Evolutionary conservation across 2,888 invertebrate species (phyloP), one percentile per base, ranked within the genome.

Genomic region (Lasius fuliginosus): DNA sequence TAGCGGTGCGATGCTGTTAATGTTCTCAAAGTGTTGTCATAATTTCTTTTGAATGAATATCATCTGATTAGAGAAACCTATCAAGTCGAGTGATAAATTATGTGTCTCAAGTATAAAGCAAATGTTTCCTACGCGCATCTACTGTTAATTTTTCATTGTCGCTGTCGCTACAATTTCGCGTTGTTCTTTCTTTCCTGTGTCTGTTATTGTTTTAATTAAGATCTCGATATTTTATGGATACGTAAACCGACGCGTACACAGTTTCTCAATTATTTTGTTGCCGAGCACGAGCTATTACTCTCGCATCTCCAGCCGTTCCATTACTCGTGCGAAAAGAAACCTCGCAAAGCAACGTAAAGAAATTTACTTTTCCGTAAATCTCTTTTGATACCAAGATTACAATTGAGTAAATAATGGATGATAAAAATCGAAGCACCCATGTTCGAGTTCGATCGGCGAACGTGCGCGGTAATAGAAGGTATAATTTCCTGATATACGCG

Each of bases 91-190:
- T 86, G 86, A 88, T 89, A 86, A 86, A 86, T 90, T 64, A 68
- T 86, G 83, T 85, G 88, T 82, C 82, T 69, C 83, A 88, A 88
- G 82, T 88, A 65, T 46, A 62, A 64, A 87, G 79, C 33, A 23
- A 67, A 49, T 56, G 67, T 46, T 73, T 30, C 4, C 46, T 33
- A 73, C 58, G 36, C 49, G n/a, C 12, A 1, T 74, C 53, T 67
- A 27, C 36, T 65, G 65, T 89, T 88, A 90, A 89, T 89, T 88
- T 90, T 89, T 89, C 88, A 90, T 85, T 86, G 86, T 42, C 68
- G 65, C 30, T 74, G 84, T 42, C 74, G 64, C 82, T 69, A 23
- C 46, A 67, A 40, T 77, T 74, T 58, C 82, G 76, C 69, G 77
- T 62, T 18, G 49, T 56, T 60, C 46, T 46, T 40, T 46, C 36